Conservation (phyloP, 2,113 vertebrate species). For the Trinectes maculatus region DNA sequence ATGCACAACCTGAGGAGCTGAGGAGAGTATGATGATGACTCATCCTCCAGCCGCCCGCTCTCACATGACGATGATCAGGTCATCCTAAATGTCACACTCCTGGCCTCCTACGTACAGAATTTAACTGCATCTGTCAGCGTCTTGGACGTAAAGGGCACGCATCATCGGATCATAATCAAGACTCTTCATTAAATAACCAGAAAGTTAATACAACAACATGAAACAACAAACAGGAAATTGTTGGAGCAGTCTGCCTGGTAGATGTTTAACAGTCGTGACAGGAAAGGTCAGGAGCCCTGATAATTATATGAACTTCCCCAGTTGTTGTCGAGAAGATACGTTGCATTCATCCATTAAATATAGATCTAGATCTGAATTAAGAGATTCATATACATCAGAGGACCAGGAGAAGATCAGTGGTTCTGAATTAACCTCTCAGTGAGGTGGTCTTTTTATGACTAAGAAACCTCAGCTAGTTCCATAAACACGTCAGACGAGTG, state of each 20-base stretch:
- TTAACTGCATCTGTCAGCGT: neutral
- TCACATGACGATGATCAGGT: neutral
- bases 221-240: neutral
- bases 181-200: neutral
- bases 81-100: constrained; percentile 48
- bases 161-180: neutral
- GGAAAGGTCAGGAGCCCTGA: neutral
- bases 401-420: no score
- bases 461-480: no score
- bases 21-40: neutral
- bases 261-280: neutral
- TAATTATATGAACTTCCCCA: neutral
- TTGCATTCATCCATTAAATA: no score
- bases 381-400: no score
- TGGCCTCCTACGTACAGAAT: no score
- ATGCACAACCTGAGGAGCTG: neutral
- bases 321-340: no score
- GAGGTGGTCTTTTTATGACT: no score
- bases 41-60: neutral
- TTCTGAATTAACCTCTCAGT: no score
- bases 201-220: neutral
- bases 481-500: no score
- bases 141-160: constrained; percentile 49
- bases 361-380: no score
- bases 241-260: neutral